Percentiles rank a stretch among this genome's conserved stretches.
phyloP scores from a whole-genome alignment of 1,140 invertebrate genomes.

The Brachionus rotundiformis region DNA sequence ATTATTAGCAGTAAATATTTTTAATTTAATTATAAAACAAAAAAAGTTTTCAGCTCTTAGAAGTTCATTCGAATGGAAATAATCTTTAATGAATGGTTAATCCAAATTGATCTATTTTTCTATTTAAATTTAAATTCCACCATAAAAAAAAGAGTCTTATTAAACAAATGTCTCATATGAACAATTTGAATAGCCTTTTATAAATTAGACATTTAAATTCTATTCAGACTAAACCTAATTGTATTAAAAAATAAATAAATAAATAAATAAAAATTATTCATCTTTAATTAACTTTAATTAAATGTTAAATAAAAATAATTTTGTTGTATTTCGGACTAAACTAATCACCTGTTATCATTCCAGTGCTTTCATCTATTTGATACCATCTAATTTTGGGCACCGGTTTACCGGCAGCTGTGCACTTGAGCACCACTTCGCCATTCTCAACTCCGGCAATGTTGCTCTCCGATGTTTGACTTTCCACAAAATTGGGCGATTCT shows the following conservation, averaged over 20 bases:
- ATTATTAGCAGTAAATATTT: not conserved
- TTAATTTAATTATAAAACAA: slow-evolving; percentile 30
- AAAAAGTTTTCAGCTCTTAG: slow-evolving; percentile 14
- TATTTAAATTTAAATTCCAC: not conserved
- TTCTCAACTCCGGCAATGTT: slow-evolving; percentile 38
- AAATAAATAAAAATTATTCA: no score
- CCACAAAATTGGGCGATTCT: slow-evolving; percentile 49
- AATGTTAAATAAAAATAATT: not conserved
- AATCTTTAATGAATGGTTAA: slow-evolving; percentile 28
- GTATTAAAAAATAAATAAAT: not conserved
- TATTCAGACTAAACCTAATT: slow-evolving; percentile 1
- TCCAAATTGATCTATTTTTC: not conserved
- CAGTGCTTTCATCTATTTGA: slow-evolving; percentile 5
- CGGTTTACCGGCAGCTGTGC: slow-evolving; percentile 25
- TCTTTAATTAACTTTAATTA: not conserved
- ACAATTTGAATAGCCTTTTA: not conserved
- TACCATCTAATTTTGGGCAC: slow-evolving; percentile 37
- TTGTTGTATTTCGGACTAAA: no score
- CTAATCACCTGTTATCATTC: not conserved
- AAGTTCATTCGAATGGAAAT: slow-evolving; percentile 45
- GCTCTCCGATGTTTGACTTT: slow-evolving; percentile 34
- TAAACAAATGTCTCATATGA: slow-evolving; percentile 2
- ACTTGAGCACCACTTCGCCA: slow-evolving; percentile 15
- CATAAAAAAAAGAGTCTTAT: not conserved
- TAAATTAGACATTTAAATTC: not conserved